Conservation (phyloP, 2,113 vertebrate species). For the Ariopsis seemanni region DNA sequence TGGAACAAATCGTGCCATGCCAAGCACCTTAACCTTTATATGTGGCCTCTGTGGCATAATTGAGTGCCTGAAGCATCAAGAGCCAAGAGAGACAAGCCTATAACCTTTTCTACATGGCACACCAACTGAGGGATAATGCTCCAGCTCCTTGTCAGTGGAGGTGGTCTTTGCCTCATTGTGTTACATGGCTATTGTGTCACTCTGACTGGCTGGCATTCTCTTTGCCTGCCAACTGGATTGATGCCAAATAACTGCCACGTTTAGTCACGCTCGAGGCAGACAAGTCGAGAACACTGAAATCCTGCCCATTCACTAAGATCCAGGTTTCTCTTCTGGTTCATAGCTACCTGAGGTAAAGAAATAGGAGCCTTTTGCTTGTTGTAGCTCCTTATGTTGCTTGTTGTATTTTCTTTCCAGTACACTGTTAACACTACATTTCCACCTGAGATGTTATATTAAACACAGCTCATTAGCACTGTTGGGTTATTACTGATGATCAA, state of each 20-base stretch:
- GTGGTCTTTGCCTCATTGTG: conserved; percentile 40
- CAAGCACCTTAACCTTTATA: conserved; percentile 48
- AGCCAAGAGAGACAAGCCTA: conserved; percentile 44
- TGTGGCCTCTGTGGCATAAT: conserved; percentile 50
- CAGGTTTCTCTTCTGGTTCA: conserved; percentile 30
- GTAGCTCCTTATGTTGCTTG: not conserved
- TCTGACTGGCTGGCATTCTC: conserved; percentile 33
- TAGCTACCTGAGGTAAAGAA: conserved; percentile 20
- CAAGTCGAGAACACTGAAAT: conserved; percentile 11
- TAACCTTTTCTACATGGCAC: conserved; percentile 50
- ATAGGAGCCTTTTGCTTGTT: not conserved
- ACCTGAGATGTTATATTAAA: not conserved
- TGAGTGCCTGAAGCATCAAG: conserved; percentile 40
- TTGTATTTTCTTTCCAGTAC: not conserved
- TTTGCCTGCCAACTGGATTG: not conserved
- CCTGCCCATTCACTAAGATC: not conserved
- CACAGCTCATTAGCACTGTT: not conserved
- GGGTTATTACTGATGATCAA: not conserved
- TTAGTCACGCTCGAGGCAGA: not conserved
- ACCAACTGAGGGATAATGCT: conserved; percentile 39
- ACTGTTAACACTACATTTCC: not conserved
- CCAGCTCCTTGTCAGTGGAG: conserved; percentile 50
- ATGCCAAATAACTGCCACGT: not conserved
- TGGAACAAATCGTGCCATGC: not conserved
- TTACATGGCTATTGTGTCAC: conserved; percentile 57